Base-by-base conservation (phyloP, 2,888 invertebrate species). In the Torymus tubicola region DNA sequence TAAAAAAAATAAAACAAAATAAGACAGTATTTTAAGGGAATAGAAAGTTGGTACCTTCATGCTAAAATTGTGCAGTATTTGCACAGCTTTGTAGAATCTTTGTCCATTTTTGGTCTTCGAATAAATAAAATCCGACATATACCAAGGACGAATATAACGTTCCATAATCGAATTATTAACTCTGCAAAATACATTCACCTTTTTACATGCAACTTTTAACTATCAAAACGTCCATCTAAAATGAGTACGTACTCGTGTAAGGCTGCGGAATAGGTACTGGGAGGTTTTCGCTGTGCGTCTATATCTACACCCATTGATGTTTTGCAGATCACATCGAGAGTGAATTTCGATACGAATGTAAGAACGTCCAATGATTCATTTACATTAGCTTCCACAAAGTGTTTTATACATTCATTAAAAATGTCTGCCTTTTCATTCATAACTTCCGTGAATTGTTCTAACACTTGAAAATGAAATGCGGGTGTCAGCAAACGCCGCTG, bases 221-320 rank as follows among this genome's bases (percentile, higher is more conserved):
- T 42, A 24, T 4, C 42, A 5, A 42, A 2, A 31, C 8, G 31
- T 31, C 2, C 31, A 31, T 11, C 16, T n/a, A 5, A 13, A 18
- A 64, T 16, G 18, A 55, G 57, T 42, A 64, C 64, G 12, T 64
- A 93, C 93, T 90, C 89, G 72, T 92, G 91, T 21, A 94, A 91
- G 10, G 93, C 92, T 57, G 90, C 87, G 0, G 92, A 92, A 83
- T 94, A 92, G 14, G 91, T 91, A 0, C 92, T 91, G 18, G 92
- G 90, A 4, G 84, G 83, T 58, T 92, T 88, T 53, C 92, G 90
- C 86, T 93, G 92, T 4, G 92, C 92, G 85, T 92, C 90, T 10
- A 94, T 90, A 72, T 91, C 88, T 1, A 92, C 91, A 0, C 95
- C 95, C 95, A 95, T 94, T 0, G 94, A 94, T 2, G 94, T 94